Evolutionary conservation across 2,113 vertebrate genomes (phyloP).

Genomic region (Trachemys scripta): DNA sequence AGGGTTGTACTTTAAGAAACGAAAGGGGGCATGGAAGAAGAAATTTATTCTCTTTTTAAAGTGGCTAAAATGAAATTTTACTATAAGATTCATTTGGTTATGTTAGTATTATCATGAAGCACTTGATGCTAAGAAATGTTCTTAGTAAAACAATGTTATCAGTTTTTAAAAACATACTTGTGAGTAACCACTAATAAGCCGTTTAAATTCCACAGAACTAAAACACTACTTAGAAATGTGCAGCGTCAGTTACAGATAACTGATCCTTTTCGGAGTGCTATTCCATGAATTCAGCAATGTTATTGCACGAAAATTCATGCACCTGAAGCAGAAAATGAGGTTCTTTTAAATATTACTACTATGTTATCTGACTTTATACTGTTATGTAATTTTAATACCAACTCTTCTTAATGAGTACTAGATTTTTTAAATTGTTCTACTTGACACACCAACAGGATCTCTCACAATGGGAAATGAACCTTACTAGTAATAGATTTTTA

Average conservation of each 20-base stretch:
- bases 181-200: background rate
- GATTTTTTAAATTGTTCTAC: background rate
- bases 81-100: background rate
- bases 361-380: background rate
- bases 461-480: background rate
- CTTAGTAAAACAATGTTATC: background rate
- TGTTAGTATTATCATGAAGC: background rate
- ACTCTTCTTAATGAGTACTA: background rate
- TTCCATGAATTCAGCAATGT: background rate
- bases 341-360: background rate
- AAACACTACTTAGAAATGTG: background rate
- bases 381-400: accelerated
- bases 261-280: background rate
- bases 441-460: background rate
- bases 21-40: background rate
- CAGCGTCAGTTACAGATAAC: background rate
- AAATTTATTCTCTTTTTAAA: background rate
- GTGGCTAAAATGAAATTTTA: background rate
- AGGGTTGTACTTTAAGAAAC: background rate
- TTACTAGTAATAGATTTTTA: background rate
- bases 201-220: background rate
- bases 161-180: background rate
- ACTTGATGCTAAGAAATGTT: background rate
- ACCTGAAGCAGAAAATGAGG: background rate
- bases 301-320: background rate